Evolutionary conservation across 2,888 invertebrate species (phyloP), one percentile per base, ranked within the genome.

Genomic region (Pristionchus maxplancki): DNA sequence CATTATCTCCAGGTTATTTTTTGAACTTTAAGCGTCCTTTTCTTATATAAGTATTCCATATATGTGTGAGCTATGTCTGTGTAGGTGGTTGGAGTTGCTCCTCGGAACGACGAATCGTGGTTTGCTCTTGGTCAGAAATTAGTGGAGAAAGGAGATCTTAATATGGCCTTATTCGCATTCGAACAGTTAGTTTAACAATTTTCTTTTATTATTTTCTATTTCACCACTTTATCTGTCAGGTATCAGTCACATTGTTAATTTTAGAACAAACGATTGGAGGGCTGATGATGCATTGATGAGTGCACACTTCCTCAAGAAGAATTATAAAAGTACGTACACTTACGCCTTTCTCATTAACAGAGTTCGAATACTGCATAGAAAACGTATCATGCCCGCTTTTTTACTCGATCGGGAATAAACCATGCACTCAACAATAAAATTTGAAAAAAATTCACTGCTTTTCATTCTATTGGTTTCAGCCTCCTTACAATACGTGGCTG

Each of bases 21-120:
- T 53, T 78, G 11, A 20, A 40, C 58, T 58, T 58, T n/a, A n/a
- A n/a, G 28, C 31, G 71, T 71, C 4, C 28, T n/a, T 11, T n/a
- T 28, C 15, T 13, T 5, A 11, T 4, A 71, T 71, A 5, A 71
- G 34, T 28, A 20, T 44, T 40, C 6, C 34, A 31, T 28, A 11
- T 1, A 28, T 48, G 20, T 53, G 31, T 9, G 1, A 53, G 3
- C 17, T 13, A 31, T 31, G 64, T 11, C 11, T 44, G 5, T 84
- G 74, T 50, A 91, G 89, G 87, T 91, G 9, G 81, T 92, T 8
- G 88, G 88, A 24, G 74, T 91, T 28, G 90, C 90, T 50, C 92
- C 92, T 24, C 89, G 90, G 24, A 90, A 91, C 53, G 67, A 89
- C 2, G 74, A 67, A 11, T 62, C 91, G 37, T 92, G 92, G 92